Conservation (phyloP, 2,113 vertebrate species). For the Vulpes lagopus region DNA sequence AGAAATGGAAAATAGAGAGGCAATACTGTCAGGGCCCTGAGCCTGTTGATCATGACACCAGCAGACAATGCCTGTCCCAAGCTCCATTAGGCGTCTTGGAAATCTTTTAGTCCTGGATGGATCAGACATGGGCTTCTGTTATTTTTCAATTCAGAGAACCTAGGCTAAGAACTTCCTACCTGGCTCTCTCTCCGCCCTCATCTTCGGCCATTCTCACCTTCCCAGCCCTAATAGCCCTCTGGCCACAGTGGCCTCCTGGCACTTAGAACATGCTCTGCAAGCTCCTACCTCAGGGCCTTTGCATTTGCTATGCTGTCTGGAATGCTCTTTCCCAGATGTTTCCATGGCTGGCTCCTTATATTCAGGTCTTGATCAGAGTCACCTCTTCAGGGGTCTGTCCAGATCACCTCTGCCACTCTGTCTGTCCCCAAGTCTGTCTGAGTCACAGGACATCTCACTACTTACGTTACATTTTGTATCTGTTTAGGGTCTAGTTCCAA, state of each 20-base stretch:
- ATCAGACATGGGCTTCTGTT: neutral
- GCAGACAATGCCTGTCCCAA: neutral
- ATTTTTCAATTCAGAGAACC: constrained; percentile 23
- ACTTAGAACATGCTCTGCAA: neutral
- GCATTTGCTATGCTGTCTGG: neutral
- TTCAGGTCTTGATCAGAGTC: neutral
- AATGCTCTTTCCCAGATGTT: neutral
- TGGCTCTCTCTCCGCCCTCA: neutral
- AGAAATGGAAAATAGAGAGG: neutral
- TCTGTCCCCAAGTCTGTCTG: neutral
- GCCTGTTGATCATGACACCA: neutral
- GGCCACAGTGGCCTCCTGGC: neutral
- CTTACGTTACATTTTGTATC: neutral
- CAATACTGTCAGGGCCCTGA: neutral
- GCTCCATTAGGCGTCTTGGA: neutral
- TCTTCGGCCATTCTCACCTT: neutral
- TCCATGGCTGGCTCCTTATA: neutral
- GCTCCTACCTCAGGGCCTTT: neutral
- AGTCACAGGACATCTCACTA: neutral
- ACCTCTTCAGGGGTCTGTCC: neutral
- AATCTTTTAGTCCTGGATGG: neutral
- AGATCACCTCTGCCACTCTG: neutral
- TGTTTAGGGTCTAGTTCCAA: neutral
- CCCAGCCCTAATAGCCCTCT: neutral
- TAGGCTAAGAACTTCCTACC: neutral